Conservation (phyloP, 2,888 invertebrate species). For the Hybos culiciformis region DNA sequence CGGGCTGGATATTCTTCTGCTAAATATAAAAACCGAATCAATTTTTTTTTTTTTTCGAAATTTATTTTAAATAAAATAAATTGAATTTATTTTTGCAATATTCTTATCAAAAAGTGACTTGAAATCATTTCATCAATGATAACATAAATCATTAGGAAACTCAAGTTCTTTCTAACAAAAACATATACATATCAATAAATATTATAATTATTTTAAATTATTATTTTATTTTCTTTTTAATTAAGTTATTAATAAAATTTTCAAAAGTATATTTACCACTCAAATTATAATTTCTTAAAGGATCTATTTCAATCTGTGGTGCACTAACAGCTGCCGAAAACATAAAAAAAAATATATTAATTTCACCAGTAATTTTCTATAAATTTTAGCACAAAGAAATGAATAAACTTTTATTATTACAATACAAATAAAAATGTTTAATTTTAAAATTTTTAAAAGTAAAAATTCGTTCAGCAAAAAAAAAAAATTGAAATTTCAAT, state of each 20-base stretch:
- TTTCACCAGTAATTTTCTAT: too few relatives aligned
- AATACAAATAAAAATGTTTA: too few relatives aligned
- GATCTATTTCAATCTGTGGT: constrained; percentile 59
- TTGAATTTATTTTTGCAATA: not conserved
- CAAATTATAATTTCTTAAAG: constrained; percentile 28
- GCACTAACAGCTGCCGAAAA: constrained; percentile 65
- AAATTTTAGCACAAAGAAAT: too few relatives aligned
- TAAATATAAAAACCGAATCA: constrained; percentile 14
- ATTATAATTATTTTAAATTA: not conserved
- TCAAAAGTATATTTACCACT: constrained; percentile 24
- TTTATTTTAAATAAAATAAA: not conserved
- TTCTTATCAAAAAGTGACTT: too few relatives aligned
- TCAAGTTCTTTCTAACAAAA: too few relatives aligned
- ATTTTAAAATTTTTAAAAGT: too few relatives aligned
- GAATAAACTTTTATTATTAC: too few relatives aligned
- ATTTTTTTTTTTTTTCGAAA: not conserved
- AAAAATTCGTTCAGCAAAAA: too few relatives aligned
- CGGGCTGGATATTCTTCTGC: constrained; percentile 30
- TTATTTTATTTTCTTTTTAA: not conserved
- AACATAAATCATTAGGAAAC: too few relatives aligned
- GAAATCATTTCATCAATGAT: too few relatives aligned
- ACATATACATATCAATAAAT: not conserved
- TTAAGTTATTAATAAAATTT: not conserved
- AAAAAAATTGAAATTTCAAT: too few relatives aligned
- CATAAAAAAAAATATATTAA: too few relatives aligned